Percentiles rank a stretch among this genome's conserved stretches.
Conservation (phyloP, 2,113 vertebrate genomes). For the Dryoscopus gambensis region DNA sequence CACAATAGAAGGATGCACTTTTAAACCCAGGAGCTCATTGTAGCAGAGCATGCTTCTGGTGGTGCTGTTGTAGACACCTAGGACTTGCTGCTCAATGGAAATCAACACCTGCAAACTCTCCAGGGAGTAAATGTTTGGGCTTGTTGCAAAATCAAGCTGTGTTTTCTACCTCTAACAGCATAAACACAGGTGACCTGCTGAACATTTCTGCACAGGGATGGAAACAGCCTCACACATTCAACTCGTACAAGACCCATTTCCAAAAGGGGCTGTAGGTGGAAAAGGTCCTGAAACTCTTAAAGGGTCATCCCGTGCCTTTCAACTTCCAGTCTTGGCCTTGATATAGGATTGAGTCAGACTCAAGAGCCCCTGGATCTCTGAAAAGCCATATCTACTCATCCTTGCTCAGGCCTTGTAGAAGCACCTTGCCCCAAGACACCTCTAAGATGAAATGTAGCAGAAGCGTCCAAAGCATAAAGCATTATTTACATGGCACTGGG, state of each 20-base stretch:
- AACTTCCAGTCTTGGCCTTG: background rate
- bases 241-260: background rate
- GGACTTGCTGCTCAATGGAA: background rate
- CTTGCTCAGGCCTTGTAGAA: background rate
- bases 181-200: background rate
- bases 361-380: background rate
- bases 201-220: background rate
- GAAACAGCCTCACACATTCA: background rate
- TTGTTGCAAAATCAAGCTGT: background rate
- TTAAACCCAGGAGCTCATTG: background rate
- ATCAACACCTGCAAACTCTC: background rate
- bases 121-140: background rate
- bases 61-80: background rate
- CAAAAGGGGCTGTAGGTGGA: background rate
- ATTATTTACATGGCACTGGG: fast-evolving
- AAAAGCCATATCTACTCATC: background rate
- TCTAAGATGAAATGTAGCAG: background rate
- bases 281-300: background rate
- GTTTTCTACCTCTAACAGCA: background rate
- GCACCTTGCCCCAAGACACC: background rate
- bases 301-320: background rate
- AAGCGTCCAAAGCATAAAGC: background rate
- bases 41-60: background rate
- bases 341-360: background rate
- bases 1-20: background rate